Evolutionary conservation across 2,888 invertebrate species (phyloP), one percentile per base, ranked within the genome.

Genomic region (Drosophila subquinaria): DNA sequence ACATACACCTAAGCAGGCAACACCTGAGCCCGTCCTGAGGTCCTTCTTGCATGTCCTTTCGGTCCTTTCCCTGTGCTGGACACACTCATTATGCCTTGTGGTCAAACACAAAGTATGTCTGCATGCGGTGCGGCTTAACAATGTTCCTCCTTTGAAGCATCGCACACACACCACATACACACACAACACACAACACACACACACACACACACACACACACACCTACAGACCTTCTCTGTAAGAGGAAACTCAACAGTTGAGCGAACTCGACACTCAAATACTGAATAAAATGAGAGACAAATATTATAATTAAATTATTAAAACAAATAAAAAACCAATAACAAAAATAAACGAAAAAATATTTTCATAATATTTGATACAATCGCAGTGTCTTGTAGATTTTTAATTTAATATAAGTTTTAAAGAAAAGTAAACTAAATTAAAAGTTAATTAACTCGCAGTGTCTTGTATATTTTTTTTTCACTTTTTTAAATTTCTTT

Each of bases 81-180:
- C 60, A 73, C 70, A 59, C 76, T 82, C 88, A 88, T 88, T 88
- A 82, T 74, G 76, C 76, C 82, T 73, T 88, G 88, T 81, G 88
- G 84, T 88, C 86, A 75, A 69, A 84, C 83, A 84, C 73, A 79
- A 87, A 83, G 83, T 79, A 77, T 81, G 84, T 81, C 76, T 76
- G 76, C 76, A 65, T 86, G 86, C 66, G 76, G 69, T 76, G 79
- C 69, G 69, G 73, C 67, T 76, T 73, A 67, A 62, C 81, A 74
- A 74, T 65, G 78, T 65, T 78, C 69, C 84, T 78, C 69, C 84
- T 84, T 81, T 86, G 78, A 86, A 76, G 79, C 84, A 48, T n/a
- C 56, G 53, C 38, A 50, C 68, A 57, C 17, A 36, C 57, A 20
- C 40, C 47, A 30, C 47, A 33, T 61, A 57, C 17, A 36, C 57